Base-by-base conservation (phyloP, 2,888 invertebrate genomes). In the Morpho helenor region DNA sequence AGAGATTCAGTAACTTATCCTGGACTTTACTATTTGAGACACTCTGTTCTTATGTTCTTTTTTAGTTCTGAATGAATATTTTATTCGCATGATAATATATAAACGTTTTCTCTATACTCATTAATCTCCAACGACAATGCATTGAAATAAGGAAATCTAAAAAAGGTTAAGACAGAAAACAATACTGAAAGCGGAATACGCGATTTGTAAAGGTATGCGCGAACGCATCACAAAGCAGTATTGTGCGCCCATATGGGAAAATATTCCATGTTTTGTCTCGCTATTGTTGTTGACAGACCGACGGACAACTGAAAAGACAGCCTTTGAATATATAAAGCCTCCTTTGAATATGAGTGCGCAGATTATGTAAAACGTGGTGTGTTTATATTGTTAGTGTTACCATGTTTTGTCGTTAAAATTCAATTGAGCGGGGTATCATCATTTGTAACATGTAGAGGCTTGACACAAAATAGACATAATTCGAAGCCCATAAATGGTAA, bases 281-380 rank as follows among this genome's bases (percentile, higher is more conserved):
- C 80, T 74, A 87, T 89, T 88, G 88, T 87, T 66, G 70, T 62
- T 77, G 85, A 86, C 84, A 80, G 86, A 88, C 84, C 71, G 84
- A 87, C 77, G 73, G 88, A 89, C 88, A 85, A 82, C 83, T 87
- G 87, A 87, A 89, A 87, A 87, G 88, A 84, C 82, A 74, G 74
- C 65, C 76, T 77, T 81, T 89, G 85, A 88, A 88, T 87, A 82
- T 81, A 77, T 80, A 82, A 83, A 73, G 72, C 65, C 68, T 68
- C 54, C 50, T 71, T 76, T 76, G 78, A 78, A 73, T 72, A 72
- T 68, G 68, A 66, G 64, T 65, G 65, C 56, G 66, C 62, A 70
- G 76, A 75, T 78, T 79, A 79, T 79, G 77, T 75, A 70, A 75
- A 75, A 67, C 67, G 62, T 54, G 42, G 9, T 9, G 45, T 45